A percentile compares a stretch with the other conserved stretches of the same genome.
Conservation (phyloP, 2,797 vertebrate species). For the Lepus townsendii region DNA sequence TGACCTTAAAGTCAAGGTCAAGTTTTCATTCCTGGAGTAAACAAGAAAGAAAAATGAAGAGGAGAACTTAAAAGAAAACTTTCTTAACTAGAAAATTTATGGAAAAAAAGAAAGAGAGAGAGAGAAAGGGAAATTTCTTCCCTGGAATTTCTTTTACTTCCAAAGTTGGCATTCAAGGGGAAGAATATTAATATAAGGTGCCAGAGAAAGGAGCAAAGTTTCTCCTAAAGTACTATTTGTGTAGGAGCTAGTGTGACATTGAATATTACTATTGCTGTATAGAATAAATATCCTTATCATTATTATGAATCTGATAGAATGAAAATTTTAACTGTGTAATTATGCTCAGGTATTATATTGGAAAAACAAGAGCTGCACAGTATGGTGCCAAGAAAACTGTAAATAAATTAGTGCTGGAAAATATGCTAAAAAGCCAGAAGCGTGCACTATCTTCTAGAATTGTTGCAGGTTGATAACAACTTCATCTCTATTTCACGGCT, state of each 20-base stretch:
- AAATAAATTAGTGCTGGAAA: slow-evolving; percentile 70
- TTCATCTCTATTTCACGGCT: slow-evolving; percentile 71
- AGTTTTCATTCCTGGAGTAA: slow-evolving; percentile 86
- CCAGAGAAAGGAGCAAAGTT: slow-evolving; percentile 62
- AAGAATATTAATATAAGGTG: slow-evolving; percentile 76
- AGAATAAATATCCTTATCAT: slow-evolving; percentile 5
- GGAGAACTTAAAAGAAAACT: slow-evolving; percentile 67
- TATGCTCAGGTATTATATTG: not conserved
- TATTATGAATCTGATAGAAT: slow-evolving; percentile 13
- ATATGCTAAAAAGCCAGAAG: not conserved
- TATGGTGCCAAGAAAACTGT: slow-evolving; percentile 72
- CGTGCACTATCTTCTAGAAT: slow-evolving; percentile 53
- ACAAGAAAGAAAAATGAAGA: slow-evolving; percentile 79
- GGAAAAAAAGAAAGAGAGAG: slow-evolving; percentile 66
- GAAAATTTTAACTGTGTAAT: slow-evolving; percentile 47
- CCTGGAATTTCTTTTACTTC: slow-evolving; percentile 73
- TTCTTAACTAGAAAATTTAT: slow-evolving; percentile 70
- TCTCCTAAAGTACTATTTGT: slow-evolving; percentile 58
- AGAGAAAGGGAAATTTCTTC: not conserved
- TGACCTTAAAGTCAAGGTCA: slow-evolving; percentile 91
- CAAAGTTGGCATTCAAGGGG: slow-evolving; percentile 73
- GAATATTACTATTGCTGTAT: slow-evolving; percentile 63
- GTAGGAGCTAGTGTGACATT: slow-evolving; percentile 65
- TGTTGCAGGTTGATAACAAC: slow-evolving; percentile 56
- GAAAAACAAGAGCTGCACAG: slow-evolving; percentile 47